Base-by-base conservation (phyloP, 2,888 invertebrate genomes). In the Apomyelois bistriatella region DNA sequence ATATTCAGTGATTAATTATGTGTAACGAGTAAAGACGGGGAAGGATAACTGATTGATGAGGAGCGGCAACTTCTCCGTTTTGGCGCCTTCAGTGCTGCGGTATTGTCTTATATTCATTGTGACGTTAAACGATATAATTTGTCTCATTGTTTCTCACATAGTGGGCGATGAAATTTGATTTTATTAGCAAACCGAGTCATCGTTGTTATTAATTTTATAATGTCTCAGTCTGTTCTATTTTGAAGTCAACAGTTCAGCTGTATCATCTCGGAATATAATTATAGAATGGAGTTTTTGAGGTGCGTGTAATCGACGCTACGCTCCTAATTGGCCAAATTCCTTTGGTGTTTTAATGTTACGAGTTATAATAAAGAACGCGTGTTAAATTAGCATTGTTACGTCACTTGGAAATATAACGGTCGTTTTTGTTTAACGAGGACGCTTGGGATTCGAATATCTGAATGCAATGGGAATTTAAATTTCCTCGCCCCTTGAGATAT, bases 1-100 rank as follows among this genome's bases (percentile, higher is more conserved):
- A 89, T 82, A 85, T 83, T 75, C 73, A 66, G 74, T 90, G 87
- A 90, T 90, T 88, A 90, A 90, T 89, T 86, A 86, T 85, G 74
- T 81, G 76, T 83, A 82, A 81, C 73, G 74, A 81, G 81, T 74
- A 72, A 81, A 81, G 79, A 73, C 69, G 72, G 68, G 68, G 69
- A 64, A 58, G 72, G 70, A 84, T 84, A 68, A 75, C 78, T 89
- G 89, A 88, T 89, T 86, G 88, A 87, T 89, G 85, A 84, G 80
- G 66, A 68, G 62, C 72, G 70, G 68, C 69, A 77, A 74, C 79
- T 81, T 72, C 72, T 65, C 70, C 74, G 77, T 79, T 77, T 72
- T 69, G 22, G 68, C 74, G 68, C 64, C 74, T 71, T 74, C 74
- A 76, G 76, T 65, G 52, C 70, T 54, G 61, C 60, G 63, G 64